phyloP scores from a whole-genome alignment of 2,797 vertebrate species.

The Gila robusta region DNA sequence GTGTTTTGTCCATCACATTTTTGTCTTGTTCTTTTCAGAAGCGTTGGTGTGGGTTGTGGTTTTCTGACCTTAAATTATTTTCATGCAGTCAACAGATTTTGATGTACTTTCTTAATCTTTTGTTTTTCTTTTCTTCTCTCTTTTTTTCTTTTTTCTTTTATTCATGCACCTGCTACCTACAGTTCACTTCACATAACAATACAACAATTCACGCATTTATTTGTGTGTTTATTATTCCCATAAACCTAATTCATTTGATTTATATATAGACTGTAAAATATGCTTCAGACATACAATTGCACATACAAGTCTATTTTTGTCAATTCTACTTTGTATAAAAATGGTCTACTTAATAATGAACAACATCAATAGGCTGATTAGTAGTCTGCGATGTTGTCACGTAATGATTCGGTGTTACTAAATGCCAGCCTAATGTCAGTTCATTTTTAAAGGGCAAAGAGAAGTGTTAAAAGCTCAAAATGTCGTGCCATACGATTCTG shows the following conservation, averaged over 20 bases:
- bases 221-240: not conserved
- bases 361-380: not conserved
- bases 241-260: not conserved
- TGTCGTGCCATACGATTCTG: not conserved
- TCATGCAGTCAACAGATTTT: not conserved
- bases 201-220: not conserved
- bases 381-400: not conserved
- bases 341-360: not conserved
- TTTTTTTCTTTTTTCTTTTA: not conserved
- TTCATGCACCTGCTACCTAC: not conserved
- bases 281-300: not conserved
- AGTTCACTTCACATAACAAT: not conserved
- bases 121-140: not conserved
- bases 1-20: not conserved
- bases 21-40: conserved; percentile 1
- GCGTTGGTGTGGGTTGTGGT: not conserved
- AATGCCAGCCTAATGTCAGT: not conserved
- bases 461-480: not conserved
- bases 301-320: not conserved
- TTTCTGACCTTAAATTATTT: conserved; percentile 4
- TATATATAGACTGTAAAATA: not conserved
- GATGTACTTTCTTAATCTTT: not conserved
- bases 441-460: not conserved
- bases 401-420: not conserved
- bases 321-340: not conserved